Evolutionary conservation across 2,888 invertebrate species (phyloP).

Genomic region (Macaria liturata): DNA sequence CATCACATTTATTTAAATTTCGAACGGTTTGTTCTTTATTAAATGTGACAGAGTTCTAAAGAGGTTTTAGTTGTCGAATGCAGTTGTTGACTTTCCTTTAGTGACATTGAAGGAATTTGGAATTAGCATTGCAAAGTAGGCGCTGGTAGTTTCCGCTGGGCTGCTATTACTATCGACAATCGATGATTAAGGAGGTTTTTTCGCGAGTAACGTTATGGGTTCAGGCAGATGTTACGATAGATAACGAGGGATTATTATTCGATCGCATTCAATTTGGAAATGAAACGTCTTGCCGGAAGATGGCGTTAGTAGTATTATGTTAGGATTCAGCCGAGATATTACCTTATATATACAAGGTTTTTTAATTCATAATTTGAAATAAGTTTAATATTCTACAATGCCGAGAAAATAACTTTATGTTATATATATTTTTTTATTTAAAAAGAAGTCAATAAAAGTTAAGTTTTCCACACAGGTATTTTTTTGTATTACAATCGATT

Average conservation of each 20-base stretch:
- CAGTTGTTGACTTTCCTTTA: constrained; percentile 30
- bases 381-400: no score
- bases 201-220: constrained; percentile 54
- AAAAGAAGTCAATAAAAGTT: no score
- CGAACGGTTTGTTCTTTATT: constrained; percentile 1
- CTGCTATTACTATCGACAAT: constrained; percentile 61
- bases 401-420: no score
- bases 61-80: constrained; percentile 12
- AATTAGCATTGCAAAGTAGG: constrained; percentile 74
- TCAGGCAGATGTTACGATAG: constrained; percentile 54
- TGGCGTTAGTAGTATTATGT: constrained; percentile 17
- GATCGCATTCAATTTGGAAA: neutral
- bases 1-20: constrained; percentile 21
- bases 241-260: constrained; percentile 6
- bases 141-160: constrained; percentile 17
- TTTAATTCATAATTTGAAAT: no score
- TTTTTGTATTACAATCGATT: no score
- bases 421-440: no score
- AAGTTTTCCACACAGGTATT: no score
- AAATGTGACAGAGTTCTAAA: constrained; percentile 7
- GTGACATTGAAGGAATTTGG: constrained; percentile 71
- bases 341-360: no score
- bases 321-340: neutral
- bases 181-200: constrained; percentile 64
- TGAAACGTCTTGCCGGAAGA: constrained; percentile 9